A percentile compares a stretch with the other conserved stretches of the same genome.
Conservation (phyloP, 2,113 vertebrate genomes). For the Lonchura striata region DNA sequence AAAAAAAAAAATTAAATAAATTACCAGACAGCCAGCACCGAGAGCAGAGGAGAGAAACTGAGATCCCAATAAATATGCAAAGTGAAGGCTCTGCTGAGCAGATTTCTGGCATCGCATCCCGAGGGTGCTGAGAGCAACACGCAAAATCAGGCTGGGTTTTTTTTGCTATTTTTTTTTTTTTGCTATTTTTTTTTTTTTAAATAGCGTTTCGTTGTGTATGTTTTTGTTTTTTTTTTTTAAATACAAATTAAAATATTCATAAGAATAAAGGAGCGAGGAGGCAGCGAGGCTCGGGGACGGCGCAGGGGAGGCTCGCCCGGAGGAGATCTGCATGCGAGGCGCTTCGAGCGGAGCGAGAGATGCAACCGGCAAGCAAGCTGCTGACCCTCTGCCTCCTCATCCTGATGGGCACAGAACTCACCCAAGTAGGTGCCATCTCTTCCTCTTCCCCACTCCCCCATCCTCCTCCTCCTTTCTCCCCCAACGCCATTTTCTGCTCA, state of each 20-base stretch:
- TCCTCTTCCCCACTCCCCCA: not conserved
- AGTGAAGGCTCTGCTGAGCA: conserved; percentile 77
- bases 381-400: conserved; percentile 89
- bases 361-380: conserved; percentile 92
- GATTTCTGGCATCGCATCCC: conserved; percentile 73
- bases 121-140: conserved; percentile 74
- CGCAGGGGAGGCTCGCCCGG: conserved; percentile 38
- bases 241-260: not conserved
- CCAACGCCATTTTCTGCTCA: conserved; percentile 77
- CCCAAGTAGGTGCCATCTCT: conserved; percentile 85
- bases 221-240: not conserved
- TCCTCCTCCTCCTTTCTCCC: not conserved
- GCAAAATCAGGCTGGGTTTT: not conserved
- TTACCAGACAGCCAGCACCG: conserved; percentile 39
- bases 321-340: conserved; percentile 80
- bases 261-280: conserved; percentile 31
- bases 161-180: too few relatives aligned
- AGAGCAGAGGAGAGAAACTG: conserved; percentile 59
- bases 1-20: conserved; percentile 43
- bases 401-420: conserved; percentile 96
- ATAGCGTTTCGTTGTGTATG: not conserved
- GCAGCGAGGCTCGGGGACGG: conserved; percentile 6
- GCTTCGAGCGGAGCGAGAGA: conserved; percentile 82
- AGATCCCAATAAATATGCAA: conserved; percentile 83
- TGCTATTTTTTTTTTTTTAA: not conserved